A percentile compares a stretch with the other conserved stretches of the same genome.
Evolutionary conservation across 30 jellyfish, hydroid and myxozoan species (phyloP).

Genomic region (Chrysaora quinquecirrha): DNA sequence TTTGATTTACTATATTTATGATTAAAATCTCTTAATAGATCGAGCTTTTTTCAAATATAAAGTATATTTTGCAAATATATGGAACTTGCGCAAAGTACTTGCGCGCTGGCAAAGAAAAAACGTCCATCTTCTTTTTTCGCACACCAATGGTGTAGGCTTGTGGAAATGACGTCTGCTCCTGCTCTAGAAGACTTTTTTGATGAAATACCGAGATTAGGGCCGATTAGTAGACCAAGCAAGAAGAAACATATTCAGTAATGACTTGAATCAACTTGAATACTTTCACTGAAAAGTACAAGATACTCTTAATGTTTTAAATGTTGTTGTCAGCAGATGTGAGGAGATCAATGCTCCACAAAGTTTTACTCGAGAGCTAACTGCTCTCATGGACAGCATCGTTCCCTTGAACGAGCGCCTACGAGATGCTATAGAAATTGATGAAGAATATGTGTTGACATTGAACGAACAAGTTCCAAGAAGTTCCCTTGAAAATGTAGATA

Average conservation of each 20-base stretch:
- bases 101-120: too few relatives aligned
- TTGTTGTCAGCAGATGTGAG: constrained; percentile 27
- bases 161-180: constrained; percentile 21
- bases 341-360: neutral
- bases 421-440: neutral
- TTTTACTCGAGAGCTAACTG: neutral
- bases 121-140: too few relatives aligned
- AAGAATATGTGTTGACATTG: neutral
- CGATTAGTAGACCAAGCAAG: constrained; percentile 57
- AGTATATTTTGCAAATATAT: too few relatives aligned
- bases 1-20: too few relatives aligned
- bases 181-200: constrained; percentile 40
- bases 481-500: neutral
- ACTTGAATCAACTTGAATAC: constrained; percentile 43
- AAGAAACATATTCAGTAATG: constrained; percentile 43
- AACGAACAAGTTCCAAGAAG: neutral
- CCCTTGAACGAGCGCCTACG: neutral
- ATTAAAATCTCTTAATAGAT: too few relatives aligned
- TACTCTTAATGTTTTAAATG: constrained; percentile 33
- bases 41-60: too few relatives aligned
- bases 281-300: constrained; percentile 36
- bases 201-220: constrained; percentile 49
- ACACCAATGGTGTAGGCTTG: too few relatives aligned
- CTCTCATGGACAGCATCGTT: too few relatives aligned
- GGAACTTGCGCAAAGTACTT: too few relatives aligned